A percentile compares a stretch with the other conserved stretches of the same genome.
Evolutionary conservation across 2,888 invertebrate species (phyloP).

Genomic region (Gymnoscelis rufifasciata): DNA sequence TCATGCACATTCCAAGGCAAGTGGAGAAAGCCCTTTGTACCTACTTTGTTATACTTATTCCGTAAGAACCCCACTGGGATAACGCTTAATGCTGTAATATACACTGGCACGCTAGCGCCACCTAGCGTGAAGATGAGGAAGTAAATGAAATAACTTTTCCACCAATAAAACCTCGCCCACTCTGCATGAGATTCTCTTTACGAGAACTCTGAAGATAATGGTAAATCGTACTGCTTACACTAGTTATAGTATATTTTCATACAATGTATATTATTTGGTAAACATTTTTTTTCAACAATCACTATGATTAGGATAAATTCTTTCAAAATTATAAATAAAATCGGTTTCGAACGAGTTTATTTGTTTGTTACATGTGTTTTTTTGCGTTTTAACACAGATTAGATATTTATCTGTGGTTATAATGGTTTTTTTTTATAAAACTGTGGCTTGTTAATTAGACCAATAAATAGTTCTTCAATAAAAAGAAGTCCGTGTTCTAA

Average conservation of each 20-base stretch:
- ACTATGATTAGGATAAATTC: background rate
- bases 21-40: background rate
- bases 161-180: conserved; percentile 7
- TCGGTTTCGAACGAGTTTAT: too few species aligned
- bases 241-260: too few species aligned
- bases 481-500: too few species aligned
- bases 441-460: too few species aligned
- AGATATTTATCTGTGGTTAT: too few species aligned
- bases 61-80: conserved; percentile 17
- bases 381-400: too few species aligned
- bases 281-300: too few species aligned
- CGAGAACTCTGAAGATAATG: background rate
- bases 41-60: conserved; percentile 1
- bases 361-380: too few species aligned
- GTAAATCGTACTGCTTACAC: background rate
- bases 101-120: conserved; percentile 8
- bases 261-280: too few species aligned
- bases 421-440: too few species aligned
- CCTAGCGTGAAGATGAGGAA: conserved; percentile 15
- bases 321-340: too few species aligned
- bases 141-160: conserved; percentile 13
- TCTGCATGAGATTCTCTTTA: conserved; percentile 3
- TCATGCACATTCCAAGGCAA: background rate
- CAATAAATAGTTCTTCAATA: too few species aligned
- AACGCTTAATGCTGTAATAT: conserved; percentile 5